A percentile compares a stretch with the other conserved stretches of the same genome.
phyloP scores from a whole-genome alignment of 2,113 vertebrate species.

The Ginglymostoma cirratum region DNA sequence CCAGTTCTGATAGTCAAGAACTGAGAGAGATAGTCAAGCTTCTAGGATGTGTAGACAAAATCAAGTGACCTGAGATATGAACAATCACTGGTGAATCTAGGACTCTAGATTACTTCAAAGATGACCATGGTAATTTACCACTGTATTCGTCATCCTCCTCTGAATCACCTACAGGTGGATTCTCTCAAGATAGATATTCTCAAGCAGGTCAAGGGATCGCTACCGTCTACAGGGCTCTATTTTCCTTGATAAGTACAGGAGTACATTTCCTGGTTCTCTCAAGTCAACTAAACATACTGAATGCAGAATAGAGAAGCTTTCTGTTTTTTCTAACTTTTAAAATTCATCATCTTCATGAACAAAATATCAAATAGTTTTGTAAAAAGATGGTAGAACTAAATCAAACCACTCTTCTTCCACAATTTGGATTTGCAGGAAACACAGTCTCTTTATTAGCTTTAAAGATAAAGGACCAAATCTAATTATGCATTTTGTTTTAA shows the following conservation, averaged over 20 bases:
- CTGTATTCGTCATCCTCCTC: background rate
- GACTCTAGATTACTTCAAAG: background rate
- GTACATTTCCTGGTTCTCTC: background rate
- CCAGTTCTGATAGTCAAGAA: background rate
- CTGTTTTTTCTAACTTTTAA: background rate
- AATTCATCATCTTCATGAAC: background rate
- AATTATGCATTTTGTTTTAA: too few species aligned
- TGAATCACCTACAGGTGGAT: background rate
- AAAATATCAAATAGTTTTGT: background rate
- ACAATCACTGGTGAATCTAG: background rate
- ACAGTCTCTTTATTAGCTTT: background rate
- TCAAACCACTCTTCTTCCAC: background rate
- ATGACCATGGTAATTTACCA: background rate
- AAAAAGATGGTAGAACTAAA: background rate
- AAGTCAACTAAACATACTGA: background rate
- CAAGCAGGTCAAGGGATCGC: too few species aligned
- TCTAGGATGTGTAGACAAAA: background rate
- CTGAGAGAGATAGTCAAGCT: background rate
- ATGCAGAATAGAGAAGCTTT: background rate
- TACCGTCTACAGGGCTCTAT: too few species aligned
- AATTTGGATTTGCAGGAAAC: background rate
- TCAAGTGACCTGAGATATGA: background rate
- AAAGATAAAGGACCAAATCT: background rate
- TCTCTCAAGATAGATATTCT: background rate
- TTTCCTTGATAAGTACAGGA: background rate